Evolutionary conservation across 2,888 invertebrate genomes (phyloP).

Genomic region (Autographa pulchrina): DNA sequence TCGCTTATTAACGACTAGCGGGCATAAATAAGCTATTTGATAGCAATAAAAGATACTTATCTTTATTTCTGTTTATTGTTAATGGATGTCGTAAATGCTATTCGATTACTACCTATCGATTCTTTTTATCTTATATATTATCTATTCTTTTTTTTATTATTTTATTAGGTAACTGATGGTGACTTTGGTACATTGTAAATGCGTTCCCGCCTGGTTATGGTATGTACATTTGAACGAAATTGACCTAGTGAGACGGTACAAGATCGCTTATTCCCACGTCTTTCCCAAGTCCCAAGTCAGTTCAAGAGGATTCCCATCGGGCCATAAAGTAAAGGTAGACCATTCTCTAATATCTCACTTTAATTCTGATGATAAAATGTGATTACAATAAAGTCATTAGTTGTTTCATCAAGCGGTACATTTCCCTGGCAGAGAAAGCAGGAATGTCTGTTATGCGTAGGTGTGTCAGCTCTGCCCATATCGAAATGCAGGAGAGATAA

Average conservation of each 20-base stretch:
- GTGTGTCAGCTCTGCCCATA: constrained; percentile 29
- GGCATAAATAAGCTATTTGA: neutral
- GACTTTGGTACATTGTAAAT: no score
- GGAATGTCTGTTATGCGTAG: constrained; percentile 10
- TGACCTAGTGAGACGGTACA: no score
- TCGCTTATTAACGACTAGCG: neutral
- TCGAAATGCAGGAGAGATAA: constrained; percentile 4
- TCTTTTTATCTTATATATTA: no score
- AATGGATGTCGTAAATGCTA: neutral
- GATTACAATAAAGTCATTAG: neutral
- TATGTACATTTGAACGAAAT: no score
- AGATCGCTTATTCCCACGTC: no score
- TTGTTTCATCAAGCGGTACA: neutral
- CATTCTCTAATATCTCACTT: no score
- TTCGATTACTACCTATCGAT: no score
- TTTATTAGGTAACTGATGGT: neutral
- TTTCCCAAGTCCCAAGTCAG: no score
- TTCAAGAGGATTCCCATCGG: no score
- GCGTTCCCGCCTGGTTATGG: no score
- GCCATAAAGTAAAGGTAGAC: no score
- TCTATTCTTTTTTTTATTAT: neutral
- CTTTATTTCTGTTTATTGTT: constrained; percentile 4
- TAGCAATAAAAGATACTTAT: neutral
- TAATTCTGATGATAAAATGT: neutral
- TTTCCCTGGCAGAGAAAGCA: constrained; percentile 35